These are phyloP conservation scores for Drosophila sp. DNA, from an alignment of 1,140 invertebrate species.

Conservation along the genomic window DNA sequence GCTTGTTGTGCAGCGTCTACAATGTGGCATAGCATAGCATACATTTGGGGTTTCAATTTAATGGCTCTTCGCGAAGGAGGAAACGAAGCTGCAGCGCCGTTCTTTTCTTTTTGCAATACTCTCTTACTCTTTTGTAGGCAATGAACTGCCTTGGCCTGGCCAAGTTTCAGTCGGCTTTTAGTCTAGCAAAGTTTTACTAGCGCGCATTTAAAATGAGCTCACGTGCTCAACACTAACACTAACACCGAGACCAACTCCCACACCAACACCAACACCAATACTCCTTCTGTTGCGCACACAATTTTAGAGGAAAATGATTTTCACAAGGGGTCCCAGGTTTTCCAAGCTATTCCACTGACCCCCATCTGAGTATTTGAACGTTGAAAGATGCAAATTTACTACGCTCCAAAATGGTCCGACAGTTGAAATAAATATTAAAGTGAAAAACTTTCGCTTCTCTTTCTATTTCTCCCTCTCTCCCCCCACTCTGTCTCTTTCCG, in stretches of 20 bases:
- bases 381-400: conserved; percentile 82
- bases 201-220: conserved; percentile 73
- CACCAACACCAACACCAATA: conserved; percentile 2
- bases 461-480: not conserved
- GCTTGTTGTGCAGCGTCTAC: conserved; percentile 26
- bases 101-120: conserved; percentile 29
- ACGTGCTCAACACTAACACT: conserved; percentile 51
- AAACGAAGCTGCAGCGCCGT: conserved; percentile 19
- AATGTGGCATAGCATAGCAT: conserved; percentile 47
- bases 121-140: conserved; percentile 11
- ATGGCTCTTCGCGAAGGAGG: conserved; percentile 49
- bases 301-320: conserved; percentile 81
- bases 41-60: conserved; percentile 70
- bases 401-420: conserved; percentile 65
- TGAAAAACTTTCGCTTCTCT: conserved; percentile 60
- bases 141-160: conserved; percentile 36
- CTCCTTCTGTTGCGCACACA: conserved; percentile 63
- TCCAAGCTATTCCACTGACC: conserved; percentile 30
- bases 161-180: not conserved
- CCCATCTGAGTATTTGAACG: conserved; percentile 59
- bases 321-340: conserved; percentile 46
- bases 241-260: too few species aligned
- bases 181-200: conserved; percentile 36
- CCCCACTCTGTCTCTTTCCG: not conserved
- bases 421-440: conserved; percentile 83